Percentiles rank a stretch among this genome's conserved stretches.
phyloP scores from a whole-genome alignment of 2,888 invertebrate genomes.

The Altica lythri region DNA sequence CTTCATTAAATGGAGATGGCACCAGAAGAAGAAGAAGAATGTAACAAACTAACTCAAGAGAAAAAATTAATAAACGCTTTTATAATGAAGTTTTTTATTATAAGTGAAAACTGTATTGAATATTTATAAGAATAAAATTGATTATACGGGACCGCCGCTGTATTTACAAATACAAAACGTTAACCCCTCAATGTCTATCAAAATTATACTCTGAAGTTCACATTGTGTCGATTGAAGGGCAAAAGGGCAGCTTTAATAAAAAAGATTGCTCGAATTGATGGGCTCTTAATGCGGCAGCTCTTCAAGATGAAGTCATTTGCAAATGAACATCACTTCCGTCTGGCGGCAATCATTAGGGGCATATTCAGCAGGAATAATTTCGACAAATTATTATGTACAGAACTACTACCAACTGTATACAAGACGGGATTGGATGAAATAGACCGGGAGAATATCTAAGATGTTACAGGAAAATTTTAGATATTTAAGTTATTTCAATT shows the following conservation, averaged over 20 bases:
- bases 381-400: slow-evolving; percentile 51
- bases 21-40: too few species aligned
- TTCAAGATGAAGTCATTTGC: slow-evolving; percentile 57
- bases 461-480: slow-evolving; percentile 5
- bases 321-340: slow-evolving; percentile 57
- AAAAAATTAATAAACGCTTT: too few species aligned
- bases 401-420: slow-evolving; percentile 21
- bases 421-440: slow-evolving; percentile 4
- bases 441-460: slow-evolving; percentile 8
- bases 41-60: too few species aligned
- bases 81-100: too few species aligned
- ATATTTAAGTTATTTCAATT: too few species aligned
- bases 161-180: slow-evolving; percentile 26
- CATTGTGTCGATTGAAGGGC: slow-evolving; percentile 48
- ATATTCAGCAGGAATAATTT: slow-evolving; percentile 58
- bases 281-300: slow-evolving; percentile 42
- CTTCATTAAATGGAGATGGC: too few species aligned
- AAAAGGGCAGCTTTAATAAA: slow-evolving; percentile 54
- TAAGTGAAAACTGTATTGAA: too few species aligned
- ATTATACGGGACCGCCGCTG: slow-evolving; percentile 6
- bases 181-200: slow-evolving; percentile 50
- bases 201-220: slow-evolving; percentile 55
- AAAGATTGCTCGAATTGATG: slow-evolving; percentile 57
- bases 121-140: too few species aligned
- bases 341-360: slow-evolving; percentile 57